Evolutionary conservation across 2,888 invertebrate species (phyloP).

Genomic region (Ennomos fuscantarius): DNA sequence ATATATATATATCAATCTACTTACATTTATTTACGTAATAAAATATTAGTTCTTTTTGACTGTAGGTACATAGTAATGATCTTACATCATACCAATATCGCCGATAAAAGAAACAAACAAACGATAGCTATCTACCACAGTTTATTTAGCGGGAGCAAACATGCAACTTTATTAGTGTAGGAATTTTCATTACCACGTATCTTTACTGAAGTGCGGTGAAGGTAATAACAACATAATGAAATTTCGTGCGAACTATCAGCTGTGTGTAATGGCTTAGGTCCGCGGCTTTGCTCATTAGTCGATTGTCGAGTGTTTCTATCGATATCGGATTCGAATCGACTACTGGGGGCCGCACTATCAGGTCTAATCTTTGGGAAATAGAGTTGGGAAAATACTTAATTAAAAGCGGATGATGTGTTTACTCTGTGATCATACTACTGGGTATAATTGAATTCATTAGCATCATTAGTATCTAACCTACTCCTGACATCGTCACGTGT

Average conservation of each 20-base stretch:
- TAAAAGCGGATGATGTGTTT: background rate
- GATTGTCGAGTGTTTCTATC: slow-evolving; percentile 61
- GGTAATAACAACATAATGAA: slow-evolving; percentile 29
- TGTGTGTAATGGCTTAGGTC: slow-evolving; percentile 51
- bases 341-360: slow-evolving; percentile 55
- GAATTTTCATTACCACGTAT: slow-evolving; percentile 73
- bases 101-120: slow-evolving; percentile 14
- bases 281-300: slow-evolving; percentile 77
- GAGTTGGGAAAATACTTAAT: slow-evolving; percentile 36
- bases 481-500: too few relatives aligned
- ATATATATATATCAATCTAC: too few relatives aligned
- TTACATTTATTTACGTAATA: too few relatives aligned
- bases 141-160: slow-evolving; percentile 28
- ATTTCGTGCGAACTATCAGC: slow-evolving; percentile 24
- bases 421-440: too few relatives aligned
- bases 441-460: too few relatives aligned
- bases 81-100: background rate
- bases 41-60: too few relatives aligned
- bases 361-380: slow-evolving; percentile 49
- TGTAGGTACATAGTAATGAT: too few relatives aligned
- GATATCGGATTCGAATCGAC: slow-evolving; percentile 65
- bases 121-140: slow-evolving; percentile 20
- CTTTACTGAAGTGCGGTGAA: slow-evolving; percentile 44
- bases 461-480: too few relatives aligned
- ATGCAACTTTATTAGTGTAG: slow-evolving; percentile 61